A percentile compares a stretch with the other conserved stretches of the same genome.
phyloP scores from a whole-genome alignment of 2,888 invertebrate species.

The Coleophora deauratella region DNA sequence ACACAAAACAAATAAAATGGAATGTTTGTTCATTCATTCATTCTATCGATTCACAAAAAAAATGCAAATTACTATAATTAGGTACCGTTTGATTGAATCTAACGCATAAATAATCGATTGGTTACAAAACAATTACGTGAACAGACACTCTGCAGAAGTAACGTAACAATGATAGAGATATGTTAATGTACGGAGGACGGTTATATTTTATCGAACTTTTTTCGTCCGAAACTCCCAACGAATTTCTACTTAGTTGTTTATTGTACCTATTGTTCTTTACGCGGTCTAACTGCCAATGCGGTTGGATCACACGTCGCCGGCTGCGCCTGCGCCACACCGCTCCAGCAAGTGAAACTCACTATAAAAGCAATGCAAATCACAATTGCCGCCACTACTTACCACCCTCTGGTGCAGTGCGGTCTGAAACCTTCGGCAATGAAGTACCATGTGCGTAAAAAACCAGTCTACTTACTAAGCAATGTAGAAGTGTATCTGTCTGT shows the following conservation, averaged over 20 bases:
- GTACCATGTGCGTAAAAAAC: slow-evolving; percentile 60
- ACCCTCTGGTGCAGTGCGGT: slow-evolving; percentile 55
- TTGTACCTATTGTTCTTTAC: slow-evolving; percentile 18
- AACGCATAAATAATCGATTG: slow-evolving; percentile 17
- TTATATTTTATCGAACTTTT: slow-evolving; percentile 27
- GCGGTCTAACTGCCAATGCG: slow-evolving; percentile 55
- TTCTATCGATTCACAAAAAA: neutral
- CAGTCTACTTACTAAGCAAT: neutral
- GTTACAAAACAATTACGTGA: slow-evolving; percentile 26
- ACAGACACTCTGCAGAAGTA: slow-evolving; percentile 13
- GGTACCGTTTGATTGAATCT: slow-evolving; percentile 8
- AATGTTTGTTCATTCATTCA: too few relatives aligned
- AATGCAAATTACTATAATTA: slow-evolving; percentile 8
- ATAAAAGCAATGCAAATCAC: slow-evolving; percentile 72
- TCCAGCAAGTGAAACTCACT: slow-evolving; percentile 59
- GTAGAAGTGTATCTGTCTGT: slow-evolving; percentile 15
- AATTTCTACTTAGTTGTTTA: slow-evolving; percentile 46
- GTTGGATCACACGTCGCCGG: slow-evolving; percentile 25
- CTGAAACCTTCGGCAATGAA: slow-evolving; percentile 47
- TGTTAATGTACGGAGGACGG: slow-evolving; percentile 24
- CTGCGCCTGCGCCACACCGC: slow-evolving; percentile 51
- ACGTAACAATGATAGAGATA: slow-evolving; percentile 33
- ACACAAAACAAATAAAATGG: too few relatives aligned
- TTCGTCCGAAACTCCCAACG: slow-evolving; percentile 46
- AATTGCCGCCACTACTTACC: slow-evolving; percentile 59